Evolutionary conservation across 2,113 vertebrate genomes (phyloP), one percentile per base, ranked within the genome.

Genomic region (Nothocercus nigrocapillus): DNA sequence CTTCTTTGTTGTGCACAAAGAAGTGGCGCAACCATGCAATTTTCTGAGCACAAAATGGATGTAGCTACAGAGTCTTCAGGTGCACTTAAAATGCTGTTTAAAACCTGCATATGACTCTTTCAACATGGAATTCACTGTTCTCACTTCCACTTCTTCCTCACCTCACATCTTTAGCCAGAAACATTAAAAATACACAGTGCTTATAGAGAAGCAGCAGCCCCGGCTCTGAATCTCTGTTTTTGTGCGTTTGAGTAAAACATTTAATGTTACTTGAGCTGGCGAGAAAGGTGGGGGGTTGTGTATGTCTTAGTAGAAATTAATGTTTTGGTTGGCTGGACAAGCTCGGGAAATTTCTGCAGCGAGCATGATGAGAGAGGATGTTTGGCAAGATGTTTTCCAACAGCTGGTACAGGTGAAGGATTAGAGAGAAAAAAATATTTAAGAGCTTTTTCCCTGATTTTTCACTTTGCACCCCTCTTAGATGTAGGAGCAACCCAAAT

Each of bases 241-340:
- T 77, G 94, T 91, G 86, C 89, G 85, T 93, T 96, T 96, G 88
- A 94, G 84, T 90, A 93, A 94, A 96, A 92, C 3, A 1, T 96
- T 97, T 95, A 89, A 93, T 88, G 95, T 96, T 96, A 97, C 95
- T 95, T 91, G 94, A 96, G 96, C 90, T 92, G 89, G 89, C 53
- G 0, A 95, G 86, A 93, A 94, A 95, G 91, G 82, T 94, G 92
- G 93, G 88, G 80, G 88, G 82, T 82, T 90, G 49, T 97, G 92
- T 95, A 81, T 85, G 85, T 88, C 84, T 94, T 85, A 95, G 82
- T 53, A 95, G 70, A 93, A 97, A 91, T 90, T 95, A 84, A 93
- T 97, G 92, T 94, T 95, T 97, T 92, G 58, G 78, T 95, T 93
- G 89, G 87, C 94, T 88, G 54, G 76, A 95, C 19, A 72, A 97